These are phyloP conservation scores for Pyxicephalus adspersus DNA, from an alignment of 2,113 vertebrate species.

Conservation along the genomic window DNA sequence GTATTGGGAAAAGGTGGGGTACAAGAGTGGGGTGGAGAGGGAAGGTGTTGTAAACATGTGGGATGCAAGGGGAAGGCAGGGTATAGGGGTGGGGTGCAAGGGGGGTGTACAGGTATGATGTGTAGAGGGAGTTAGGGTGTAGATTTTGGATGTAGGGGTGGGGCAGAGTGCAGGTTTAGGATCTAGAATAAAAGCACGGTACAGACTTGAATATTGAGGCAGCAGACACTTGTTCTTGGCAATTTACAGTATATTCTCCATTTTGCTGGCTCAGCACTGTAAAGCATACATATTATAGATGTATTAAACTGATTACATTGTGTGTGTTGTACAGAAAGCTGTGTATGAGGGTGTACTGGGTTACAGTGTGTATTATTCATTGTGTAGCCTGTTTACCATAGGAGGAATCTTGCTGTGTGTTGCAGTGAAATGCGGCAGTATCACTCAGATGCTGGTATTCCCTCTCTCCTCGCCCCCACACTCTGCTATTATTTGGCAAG, in stretches of 20 bases:
- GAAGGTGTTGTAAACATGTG: background rate
- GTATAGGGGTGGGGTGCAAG: no score
- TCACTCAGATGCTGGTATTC: slow-evolving; percentile 45
- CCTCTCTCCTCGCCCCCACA: slow-evolving; percentile 51
- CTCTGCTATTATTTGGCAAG: slow-evolving; percentile 41
- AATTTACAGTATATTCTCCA: no score
- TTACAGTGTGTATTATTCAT: background rate
- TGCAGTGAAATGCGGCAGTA: slow-evolving; percentile 35
- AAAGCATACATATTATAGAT: no score
- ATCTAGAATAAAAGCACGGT: background rate
- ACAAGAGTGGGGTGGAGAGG: background rate
- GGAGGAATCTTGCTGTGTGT: background rate
- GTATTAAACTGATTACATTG: no score
- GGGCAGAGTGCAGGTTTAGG: background rate
- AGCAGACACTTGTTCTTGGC: no score
- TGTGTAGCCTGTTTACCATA: background rate
- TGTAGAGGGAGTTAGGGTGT: no score
- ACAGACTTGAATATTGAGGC: background rate
- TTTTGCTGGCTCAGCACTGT: no score
- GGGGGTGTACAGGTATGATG: background rate
- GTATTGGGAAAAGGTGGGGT: background rate
- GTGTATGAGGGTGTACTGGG: background rate
- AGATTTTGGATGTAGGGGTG: background rate
- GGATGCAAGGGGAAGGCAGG: no score
- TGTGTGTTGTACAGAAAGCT: no score